Conservation (phyloP, 1,140 invertebrate species). For the Lepidurus arcticus region DNA sequence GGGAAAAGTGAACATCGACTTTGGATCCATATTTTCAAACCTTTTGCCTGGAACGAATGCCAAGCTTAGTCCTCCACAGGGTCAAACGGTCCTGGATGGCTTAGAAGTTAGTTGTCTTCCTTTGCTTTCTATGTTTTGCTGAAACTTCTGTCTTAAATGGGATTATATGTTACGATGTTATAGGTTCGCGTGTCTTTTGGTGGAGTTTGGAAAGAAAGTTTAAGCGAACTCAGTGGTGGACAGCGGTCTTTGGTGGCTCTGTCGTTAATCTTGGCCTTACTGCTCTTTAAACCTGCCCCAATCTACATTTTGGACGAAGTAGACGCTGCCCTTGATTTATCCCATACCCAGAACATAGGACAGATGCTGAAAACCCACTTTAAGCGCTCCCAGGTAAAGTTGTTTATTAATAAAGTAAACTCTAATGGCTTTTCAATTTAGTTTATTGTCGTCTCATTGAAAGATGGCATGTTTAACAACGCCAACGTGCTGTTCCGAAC, state of each 20-base stretch:
- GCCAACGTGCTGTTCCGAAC: constrained; percentile 97
- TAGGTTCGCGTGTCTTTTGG: constrained; percentile 88
- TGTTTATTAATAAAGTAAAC: constrained; percentile 29
- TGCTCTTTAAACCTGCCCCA: constrained; percentile 95
- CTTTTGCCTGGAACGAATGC: constrained; percentile 84
- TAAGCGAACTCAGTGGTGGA: constrained; percentile 92
- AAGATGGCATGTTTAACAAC: constrained; percentile 99
- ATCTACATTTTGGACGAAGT: constrained; percentile 99
- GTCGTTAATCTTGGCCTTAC: constrained; percentile 91
- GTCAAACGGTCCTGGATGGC: constrained; percentile 69
- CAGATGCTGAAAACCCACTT: constrained; percentile 92
- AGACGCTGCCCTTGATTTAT: constrained; percentile 95
- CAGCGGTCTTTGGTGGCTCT: constrained; percentile 94
- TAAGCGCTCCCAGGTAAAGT: constrained; percentile 74
- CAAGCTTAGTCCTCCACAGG: constrained; percentile 69
- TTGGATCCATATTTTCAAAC: constrained; percentile 91
- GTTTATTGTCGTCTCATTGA: constrained; percentile 98
- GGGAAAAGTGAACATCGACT: constrained; percentile 69
- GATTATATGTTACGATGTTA: constrained; percentile 34
- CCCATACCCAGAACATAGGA: constrained; percentile 98
- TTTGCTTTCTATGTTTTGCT: neutral
- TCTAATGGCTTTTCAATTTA: neutral
- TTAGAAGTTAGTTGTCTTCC: constrained; percentile 61
- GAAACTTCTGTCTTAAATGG: constrained; percentile 31
- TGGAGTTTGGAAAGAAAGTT: constrained; percentile 90